Percentiles rank a stretch among this genome's conserved stretches.
Evolutionary conservation across 2,888 invertebrate genomes (phyloP).

Genomic region (Seira musarum): DNA sequence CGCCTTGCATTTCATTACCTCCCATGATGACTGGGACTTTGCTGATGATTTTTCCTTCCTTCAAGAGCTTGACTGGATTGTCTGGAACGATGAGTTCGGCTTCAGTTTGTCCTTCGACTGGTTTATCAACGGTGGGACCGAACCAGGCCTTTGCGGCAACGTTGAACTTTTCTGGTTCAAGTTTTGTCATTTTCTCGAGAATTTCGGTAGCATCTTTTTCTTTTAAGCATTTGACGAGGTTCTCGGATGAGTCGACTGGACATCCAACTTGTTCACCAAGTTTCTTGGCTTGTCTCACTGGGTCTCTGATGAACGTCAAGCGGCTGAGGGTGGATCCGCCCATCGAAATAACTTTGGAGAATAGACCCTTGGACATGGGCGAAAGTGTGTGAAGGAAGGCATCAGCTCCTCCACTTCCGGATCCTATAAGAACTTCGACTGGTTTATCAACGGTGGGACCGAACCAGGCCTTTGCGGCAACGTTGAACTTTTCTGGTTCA

Average conservation of each 20-base stretch:
- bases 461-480: constrained; percentile 31
- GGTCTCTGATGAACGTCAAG: constrained; percentile 51
- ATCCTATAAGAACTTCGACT: constrained; percentile 39
- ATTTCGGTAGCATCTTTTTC: constrained; percentile 46
- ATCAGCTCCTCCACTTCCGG: constrained; percentile 40
- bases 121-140: constrained; percentile 60
- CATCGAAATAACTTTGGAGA: constrained; percentile 38
- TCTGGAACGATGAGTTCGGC: constrained; percentile 54
- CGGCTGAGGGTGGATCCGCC: constrained; percentile 46
- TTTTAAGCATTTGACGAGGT: constrained; percentile 61
- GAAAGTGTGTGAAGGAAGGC: constrained; percentile 42
- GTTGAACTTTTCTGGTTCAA: constrained; percentile 35
- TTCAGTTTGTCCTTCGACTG: constrained; percentile 50
- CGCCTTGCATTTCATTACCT: constrained; percentile 49
- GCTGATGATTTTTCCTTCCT: constrained; percentile 55
- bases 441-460: constrained; percentile 61
- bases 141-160: constrained; percentile 30
- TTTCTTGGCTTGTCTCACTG: constrained; percentile 61
- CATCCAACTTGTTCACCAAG: constrained; percentile 60
- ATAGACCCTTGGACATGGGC: constrained; percentile 46
- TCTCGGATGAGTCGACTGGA: constrained; percentile 53
- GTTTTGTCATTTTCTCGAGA: constrained; percentile 41
- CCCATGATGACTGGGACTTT: constrained; percentile 59
- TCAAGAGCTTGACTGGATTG: constrained; percentile 54
- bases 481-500: constrained; percentile 23